A percentile compares a stretch with the other conserved stretches of the same genome.
phyloP scores from a whole-genome alignment of 2,113 vertebrate species.

The Salvator merianae region DNA sequence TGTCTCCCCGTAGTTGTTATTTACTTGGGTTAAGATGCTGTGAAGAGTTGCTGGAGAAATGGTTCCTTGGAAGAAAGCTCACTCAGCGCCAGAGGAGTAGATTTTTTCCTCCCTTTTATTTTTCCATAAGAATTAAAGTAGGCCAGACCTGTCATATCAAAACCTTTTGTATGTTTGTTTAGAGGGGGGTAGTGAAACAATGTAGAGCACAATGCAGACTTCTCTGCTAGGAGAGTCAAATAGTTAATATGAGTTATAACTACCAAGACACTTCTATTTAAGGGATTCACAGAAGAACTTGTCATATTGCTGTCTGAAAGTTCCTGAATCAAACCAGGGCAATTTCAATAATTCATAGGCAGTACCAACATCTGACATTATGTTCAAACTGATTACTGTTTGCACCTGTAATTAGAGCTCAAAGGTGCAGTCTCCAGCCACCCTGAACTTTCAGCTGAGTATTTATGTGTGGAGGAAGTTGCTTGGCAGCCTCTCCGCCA shows the following conservation, averaged over 20 bases:
- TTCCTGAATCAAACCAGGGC: slow-evolving; percentile 5
- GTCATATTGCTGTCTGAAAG: slow-evolving; percentile 21
- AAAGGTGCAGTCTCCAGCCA: slow-evolving; percentile 56
- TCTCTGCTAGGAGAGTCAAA: neutral
- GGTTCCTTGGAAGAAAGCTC: neutral
- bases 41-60: neutral
- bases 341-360: neutral
- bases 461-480: slow-evolving; percentile 6
- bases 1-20: neutral
- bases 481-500: slow-evolving; percentile 35
- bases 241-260: neutral
- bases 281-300: slow-evolving; percentile 22
- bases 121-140: slow-evolving; percentile 7
- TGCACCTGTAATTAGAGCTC: slow-evolving; percentile 59
- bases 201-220: neutral
- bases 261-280: neutral
- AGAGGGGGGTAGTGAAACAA: neutral
- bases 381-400: slow-evolving; percentile 31
- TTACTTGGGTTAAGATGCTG: neutral
- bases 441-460: slow-evolving; percentile 51
- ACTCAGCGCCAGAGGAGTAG: neutral
- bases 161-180: neutral
- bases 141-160: neutral
- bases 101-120: neutral
- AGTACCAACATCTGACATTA: slow-evolving; percentile 34